Conservation (phyloP, 2,113 vertebrate species). For the Elachura formosa region DNA sequence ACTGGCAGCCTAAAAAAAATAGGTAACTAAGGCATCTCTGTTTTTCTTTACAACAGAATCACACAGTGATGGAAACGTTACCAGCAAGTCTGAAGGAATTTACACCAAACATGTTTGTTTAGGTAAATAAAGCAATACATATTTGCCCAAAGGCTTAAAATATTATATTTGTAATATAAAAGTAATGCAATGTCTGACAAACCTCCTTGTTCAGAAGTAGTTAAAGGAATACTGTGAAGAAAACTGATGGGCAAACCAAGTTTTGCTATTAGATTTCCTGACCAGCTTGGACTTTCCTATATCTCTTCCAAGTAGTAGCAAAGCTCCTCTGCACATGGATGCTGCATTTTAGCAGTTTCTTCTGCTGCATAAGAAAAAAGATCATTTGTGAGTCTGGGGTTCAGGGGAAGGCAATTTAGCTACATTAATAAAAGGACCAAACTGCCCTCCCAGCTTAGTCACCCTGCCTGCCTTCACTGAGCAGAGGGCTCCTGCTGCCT, state of each 20-base stretch:
- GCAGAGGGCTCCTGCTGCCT: background rate
- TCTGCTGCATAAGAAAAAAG: background rate
- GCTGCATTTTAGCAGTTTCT: background rate
- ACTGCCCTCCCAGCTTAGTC: slow-evolving; percentile 1
- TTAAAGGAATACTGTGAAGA: background rate
- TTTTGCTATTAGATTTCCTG: background rate
- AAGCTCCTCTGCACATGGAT: background rate
- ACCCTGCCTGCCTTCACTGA: background rate
- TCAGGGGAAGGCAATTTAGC: background rate
- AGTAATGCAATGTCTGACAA: background rate
- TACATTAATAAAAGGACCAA: background rate
- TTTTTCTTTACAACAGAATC: background rate
- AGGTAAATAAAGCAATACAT: background rate
- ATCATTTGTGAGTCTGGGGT: background rate
- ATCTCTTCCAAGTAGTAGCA: background rate
- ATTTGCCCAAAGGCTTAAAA: background rate
- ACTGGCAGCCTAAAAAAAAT: background rate
- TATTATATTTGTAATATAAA: background rate
- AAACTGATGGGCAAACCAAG: background rate
- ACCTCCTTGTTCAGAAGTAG: background rate
- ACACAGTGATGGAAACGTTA: background rate
- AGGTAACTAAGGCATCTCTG: background rate
- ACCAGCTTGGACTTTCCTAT: background rate
- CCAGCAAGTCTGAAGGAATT: background rate
- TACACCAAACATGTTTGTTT: background rate